Base-by-base conservation (phyloP, 2,113 vertebrate genomes). In the Psittacula cyanocephala region DNA sequence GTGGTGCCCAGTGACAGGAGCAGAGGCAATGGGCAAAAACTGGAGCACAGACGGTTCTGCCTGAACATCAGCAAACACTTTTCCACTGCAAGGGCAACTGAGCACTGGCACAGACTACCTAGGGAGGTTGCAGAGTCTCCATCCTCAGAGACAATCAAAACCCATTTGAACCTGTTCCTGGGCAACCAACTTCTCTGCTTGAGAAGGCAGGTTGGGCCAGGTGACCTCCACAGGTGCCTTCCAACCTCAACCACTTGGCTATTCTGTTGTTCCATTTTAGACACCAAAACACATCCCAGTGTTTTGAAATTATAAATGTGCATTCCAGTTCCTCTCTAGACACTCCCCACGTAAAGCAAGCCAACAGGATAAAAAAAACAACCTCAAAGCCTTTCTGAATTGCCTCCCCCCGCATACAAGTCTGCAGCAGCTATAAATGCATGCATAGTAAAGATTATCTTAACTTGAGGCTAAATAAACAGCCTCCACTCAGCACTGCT, bases 391-490 rank as follows among this genome's bases (percentile, higher is more conserved):
- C 62, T 88, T 89, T 85, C 85, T 33, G 62, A 92, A 79, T 18
- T 77, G 69, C 81, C 65, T 89, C 65, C 94, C 78, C 67, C 67
- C 81, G 75, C 81, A 80, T 23, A 67, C 44, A 74, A 57, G 72
- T 46, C 67, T 39, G 49, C 63, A 86, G 81, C 53, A 80, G 68
- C 84, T 93, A 86, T 84, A 89, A 96, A 92, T 7, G 24, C 50
- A 80, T 37, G 17, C 70, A 52, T 8, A 94, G 65, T 46, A 79
- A 91, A 87, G 44, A 94, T 20, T 37, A 62, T 57, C 63, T 76
- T 86, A 29, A 70, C 93, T 67, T n/a, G 49, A 25, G 71, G 85
- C 87, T 96, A 91, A 97, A 92, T 43, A 89, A 94, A 89, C 70
- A 79, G 62, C 68, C 67, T 88, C 79, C 70, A 76, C 64, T 81